phyloP scores from a whole-genome alignment of 2,797 vertebrate species.

The Jordanella pulchra region DNA sequence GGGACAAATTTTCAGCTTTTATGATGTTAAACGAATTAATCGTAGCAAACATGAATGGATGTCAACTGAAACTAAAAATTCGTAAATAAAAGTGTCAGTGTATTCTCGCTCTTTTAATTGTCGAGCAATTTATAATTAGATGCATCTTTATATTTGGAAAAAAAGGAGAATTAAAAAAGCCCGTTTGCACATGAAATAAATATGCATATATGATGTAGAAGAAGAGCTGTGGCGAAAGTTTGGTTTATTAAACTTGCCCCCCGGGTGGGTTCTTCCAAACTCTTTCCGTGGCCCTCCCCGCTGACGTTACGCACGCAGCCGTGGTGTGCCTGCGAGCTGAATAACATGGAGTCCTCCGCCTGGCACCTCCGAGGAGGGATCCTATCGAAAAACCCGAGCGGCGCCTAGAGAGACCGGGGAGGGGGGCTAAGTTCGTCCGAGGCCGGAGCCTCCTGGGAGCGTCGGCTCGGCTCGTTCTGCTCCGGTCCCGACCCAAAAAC shows the following conservation, averaged over 20 bases:
- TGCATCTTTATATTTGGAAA: neutral
- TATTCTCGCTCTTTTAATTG: neutral
- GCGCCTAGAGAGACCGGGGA: constrained; percentile 9
- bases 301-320: constrained; percentile 82
- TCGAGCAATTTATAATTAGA: neutral
- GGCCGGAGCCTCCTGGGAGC: constrained; percentile 31
- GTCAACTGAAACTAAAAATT: neutral
- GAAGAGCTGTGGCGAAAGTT: constrained; percentile 26
- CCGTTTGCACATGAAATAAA: neutral
- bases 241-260: constrained; percentile 44
- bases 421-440: constrained; percentile 17
- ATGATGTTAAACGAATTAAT: neutral
- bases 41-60: neutral
- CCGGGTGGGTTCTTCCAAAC: constrained; percentile 37
- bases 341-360: constrained; percentile 82
- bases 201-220: too few relatives aligned
- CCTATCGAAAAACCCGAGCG: constrained; percentile 41
- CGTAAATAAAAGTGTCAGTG: neutral
- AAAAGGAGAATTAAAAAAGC: neutral
- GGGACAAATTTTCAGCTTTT: neutral
- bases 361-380: constrained; percentile 70
- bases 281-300: constrained; percentile 66
- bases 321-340: constrained; percentile 78
- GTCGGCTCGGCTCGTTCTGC: constrained; percentile 47
- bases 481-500: constrained; percentile 39